A percentile compares a stretch with the other conserved stretches of the same genome.
phyloP scores from a whole-genome alignment of 1,140 invertebrate species.

The Babylonia areolata region DNA sequence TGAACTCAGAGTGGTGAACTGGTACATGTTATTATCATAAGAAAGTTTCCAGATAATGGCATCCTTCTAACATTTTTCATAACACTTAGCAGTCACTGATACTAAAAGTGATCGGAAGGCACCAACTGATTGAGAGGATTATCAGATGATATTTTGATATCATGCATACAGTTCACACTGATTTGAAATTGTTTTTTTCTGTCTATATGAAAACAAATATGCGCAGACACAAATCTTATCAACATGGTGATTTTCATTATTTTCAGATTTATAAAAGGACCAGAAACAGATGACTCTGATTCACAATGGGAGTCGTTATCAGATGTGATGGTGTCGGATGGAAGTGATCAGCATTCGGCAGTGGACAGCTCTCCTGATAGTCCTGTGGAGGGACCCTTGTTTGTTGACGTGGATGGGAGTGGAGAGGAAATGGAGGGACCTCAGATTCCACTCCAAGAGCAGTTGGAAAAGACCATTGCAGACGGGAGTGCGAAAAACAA shows the following conservation, averaged over 20 bases:
- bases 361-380: background rate
- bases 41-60: no score
- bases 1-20: no score
- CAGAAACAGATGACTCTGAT: background rate
- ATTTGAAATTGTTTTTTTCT: no score
- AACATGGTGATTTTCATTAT: background rate
- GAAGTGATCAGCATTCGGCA: background rate
- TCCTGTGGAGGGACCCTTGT: background rate
- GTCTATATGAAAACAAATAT: background rate
- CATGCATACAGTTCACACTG: no score
- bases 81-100: no score
- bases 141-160: no score
- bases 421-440: background rate
- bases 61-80: no score
- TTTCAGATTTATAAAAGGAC: background rate
- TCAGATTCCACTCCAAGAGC: slow-evolving; percentile 78
- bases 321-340: background rate
- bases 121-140: no score
- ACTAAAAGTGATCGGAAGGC: no score
- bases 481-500: slow-evolving; percentile 83
- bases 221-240: slow-evolving; percentile 23
- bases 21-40: no score
- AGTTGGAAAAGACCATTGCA: slow-evolving; percentile 76
- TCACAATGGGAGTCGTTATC: slow-evolving; percentile 64
- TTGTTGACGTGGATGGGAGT: background rate